A percentile compares a stretch with the other conserved stretches of the same genome.
Conservation (phyloP, 2,888 invertebrate species). For the Alviniconcha strummeri region DNA sequence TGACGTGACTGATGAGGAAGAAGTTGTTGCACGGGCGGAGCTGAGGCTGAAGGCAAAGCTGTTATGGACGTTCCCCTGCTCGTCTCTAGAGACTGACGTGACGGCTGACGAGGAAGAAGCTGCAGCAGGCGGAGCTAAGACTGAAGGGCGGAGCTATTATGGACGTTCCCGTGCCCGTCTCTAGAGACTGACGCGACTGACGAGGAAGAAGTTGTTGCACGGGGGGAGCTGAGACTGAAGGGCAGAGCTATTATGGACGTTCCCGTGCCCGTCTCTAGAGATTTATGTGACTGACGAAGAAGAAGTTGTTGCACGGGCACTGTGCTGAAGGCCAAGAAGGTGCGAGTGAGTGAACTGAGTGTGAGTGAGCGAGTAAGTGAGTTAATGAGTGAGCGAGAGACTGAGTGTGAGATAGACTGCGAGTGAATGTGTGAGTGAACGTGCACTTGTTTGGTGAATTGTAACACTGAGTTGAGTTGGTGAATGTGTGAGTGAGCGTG, state of each 20-base stretch:
- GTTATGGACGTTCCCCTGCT: neutral
- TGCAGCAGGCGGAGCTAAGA: neutral
- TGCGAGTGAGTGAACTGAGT: neutral
- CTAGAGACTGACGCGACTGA: no score
- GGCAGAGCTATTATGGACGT: constrained; percentile 4
- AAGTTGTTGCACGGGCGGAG: constrained; percentile 55
- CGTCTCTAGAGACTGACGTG: neutral
- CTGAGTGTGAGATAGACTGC: no score
- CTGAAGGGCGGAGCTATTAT: neutral
- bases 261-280: neutral
- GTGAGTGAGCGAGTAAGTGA: neutral
- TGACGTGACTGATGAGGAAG: neutral
- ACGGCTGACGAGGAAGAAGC: neutral
- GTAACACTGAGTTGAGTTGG: no score
- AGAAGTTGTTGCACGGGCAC: neutral
- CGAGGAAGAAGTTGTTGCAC: constrained; percentile 42
- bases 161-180: neutral
- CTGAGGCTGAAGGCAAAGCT: constrained; percentile 44
- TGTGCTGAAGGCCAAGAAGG: neutral
- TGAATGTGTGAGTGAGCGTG: no score
- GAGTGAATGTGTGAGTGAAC: no score
- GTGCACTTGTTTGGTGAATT: no score
- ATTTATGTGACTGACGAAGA: neutral
- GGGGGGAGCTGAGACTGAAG: constrained; percentile 56
- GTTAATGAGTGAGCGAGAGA: no score